Evolutionary conservation across 2,113 vertebrate species (phyloP), one percentile per base, ranked within the genome.

Genomic region (Axis porcinus): DNA sequence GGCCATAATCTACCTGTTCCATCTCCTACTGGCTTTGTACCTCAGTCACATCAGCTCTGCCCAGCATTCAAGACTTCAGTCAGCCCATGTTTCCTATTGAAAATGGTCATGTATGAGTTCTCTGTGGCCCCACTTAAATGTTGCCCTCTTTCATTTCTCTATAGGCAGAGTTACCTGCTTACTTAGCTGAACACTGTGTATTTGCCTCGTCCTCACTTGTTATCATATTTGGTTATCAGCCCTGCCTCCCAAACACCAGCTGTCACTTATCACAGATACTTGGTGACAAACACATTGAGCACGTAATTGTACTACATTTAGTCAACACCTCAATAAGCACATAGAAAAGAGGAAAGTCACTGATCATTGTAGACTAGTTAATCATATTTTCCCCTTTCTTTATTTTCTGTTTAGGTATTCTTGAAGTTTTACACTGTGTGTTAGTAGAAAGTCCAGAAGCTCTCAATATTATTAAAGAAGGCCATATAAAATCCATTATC

Each of bases 361-460:
- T 64, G n/a, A 2, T 55, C 43, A 1, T 7, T 28, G 15, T 6
- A 16, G 7, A 30, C 28, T 54, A 43, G 30, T 21, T 9, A 55
- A 79, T 33, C 36, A 19, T 58, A 2, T 10, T 11, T 43, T 4
- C 0, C 12, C 19, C 28, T 23, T 70, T 52, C 0, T 82, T 78
- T 40, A 12, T 64, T 76, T 54, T 60, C 2, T 70, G 43, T 76
- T 10, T 54, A 99, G 99, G 99, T 91, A 99, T 99, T 98, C 98
- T 99, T n/a, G 99, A 99, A 94, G 99, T 99, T 96, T 99, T 99
- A 96, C 99, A 99, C 89, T 99, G 99, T 98, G 99, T 99, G 7
- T 98, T 99, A 97, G 99, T 99, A 97, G 99, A 99, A 98, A 99
- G 99, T 98, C 99, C 99, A 28, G 99, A 99, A 98, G 99, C 99